Evolutionary conservation across 2,888 invertebrate genomes (phyloP).

Genomic region (Yponomeuta cagnagella): DNA sequence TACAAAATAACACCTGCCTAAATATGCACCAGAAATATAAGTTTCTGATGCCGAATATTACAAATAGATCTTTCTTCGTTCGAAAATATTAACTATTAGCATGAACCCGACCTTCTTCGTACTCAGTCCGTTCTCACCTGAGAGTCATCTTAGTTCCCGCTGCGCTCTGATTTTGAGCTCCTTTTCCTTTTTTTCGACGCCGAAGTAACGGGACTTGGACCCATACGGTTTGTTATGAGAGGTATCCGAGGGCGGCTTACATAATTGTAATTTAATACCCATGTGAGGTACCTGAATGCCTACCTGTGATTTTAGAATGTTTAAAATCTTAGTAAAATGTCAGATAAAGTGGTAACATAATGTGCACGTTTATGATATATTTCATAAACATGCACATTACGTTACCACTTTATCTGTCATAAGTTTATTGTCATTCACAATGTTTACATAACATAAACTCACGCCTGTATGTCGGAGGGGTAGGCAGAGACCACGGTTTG

Average conservation of each 20-base stretch:
- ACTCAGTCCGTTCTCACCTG: neutral
- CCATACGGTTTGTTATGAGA: constrained; percentile 40
- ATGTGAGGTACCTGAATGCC: constrained; percentile 12
- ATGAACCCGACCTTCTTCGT: too few species aligned
- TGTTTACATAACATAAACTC: neutral
- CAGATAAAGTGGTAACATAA: too few species aligned
- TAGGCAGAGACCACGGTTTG: too few species aligned
- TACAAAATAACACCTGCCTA: too few species aligned
- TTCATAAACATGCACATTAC: too few species aligned
- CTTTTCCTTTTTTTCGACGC: constrained; percentile 43
- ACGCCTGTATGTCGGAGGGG: too few species aligned
- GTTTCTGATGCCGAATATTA: too few species aligned
- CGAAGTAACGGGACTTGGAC: constrained; percentile 59
- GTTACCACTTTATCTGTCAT: neutral
- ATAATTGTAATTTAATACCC: constrained; percentile 19
- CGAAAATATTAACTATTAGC: too few species aligned
- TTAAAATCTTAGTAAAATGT: too few species aligned
- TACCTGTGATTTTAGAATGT: constrained; percentile 4
- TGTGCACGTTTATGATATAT: neutral
- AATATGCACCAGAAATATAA: too few species aligned
- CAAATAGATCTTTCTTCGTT: too few species aligned
- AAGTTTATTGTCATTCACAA: neutral
- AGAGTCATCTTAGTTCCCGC: constrained; percentile 23
- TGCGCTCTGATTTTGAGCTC: constrained; percentile 55
- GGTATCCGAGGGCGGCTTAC: constrained; percentile 16